These are phyloP conservation scores for Lamellibrachia luymesi DNA, from an alignment of 1,140 invertebrate genomes.

Conservation along the genomic window DNA sequence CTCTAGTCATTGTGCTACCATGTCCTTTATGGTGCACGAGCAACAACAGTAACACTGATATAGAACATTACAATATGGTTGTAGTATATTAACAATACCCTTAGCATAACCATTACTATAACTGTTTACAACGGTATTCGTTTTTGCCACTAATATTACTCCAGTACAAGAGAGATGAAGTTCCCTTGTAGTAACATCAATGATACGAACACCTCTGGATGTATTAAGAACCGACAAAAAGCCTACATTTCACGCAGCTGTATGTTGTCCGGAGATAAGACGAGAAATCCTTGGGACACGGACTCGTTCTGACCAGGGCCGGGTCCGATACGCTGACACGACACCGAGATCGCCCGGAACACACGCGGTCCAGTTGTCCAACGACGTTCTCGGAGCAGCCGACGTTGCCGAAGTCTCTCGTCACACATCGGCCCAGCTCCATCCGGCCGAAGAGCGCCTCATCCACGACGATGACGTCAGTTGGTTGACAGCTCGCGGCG, in stretches of 20 bases:
- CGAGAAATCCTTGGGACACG: slow-evolving; percentile 28
- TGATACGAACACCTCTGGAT: neutral
- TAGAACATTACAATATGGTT: too few species aligned
- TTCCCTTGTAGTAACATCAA: too few species aligned
- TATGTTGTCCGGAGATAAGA: slow-evolving; percentile 22
- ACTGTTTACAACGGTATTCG: neutral
- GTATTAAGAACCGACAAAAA: neutral
- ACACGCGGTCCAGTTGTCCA: slow-evolving; percentile 22
- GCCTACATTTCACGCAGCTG: slow-evolving; percentile 21
- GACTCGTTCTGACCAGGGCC: slow-evolving; percentile 22
- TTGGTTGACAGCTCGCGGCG: slow-evolving; percentile 7
- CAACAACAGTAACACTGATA: too few species aligned
- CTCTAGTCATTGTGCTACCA: too few species aligned
- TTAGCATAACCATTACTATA: neutral
- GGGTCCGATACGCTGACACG: slow-evolving; percentile 26
- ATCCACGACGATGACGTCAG: slow-evolving; percentile 25
- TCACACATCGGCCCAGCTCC: slow-evolving; percentile 26
- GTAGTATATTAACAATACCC: too few species aligned
- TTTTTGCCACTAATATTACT: neutral
- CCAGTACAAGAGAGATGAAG: too few species aligned
- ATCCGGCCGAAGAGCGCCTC: slow-evolving; percentile 28
- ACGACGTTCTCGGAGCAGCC: slow-evolving; percentile 24
- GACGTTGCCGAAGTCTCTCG: slow-evolving; percentile 27
- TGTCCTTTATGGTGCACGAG: too few species aligned
- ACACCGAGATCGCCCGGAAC: slow-evolving; percentile 24